Percentiles rank a stretch among this genome's conserved stretches.
Conservation (phyloP, 2,797 vertebrate species). For the Intellagama lesueurii region DNA sequence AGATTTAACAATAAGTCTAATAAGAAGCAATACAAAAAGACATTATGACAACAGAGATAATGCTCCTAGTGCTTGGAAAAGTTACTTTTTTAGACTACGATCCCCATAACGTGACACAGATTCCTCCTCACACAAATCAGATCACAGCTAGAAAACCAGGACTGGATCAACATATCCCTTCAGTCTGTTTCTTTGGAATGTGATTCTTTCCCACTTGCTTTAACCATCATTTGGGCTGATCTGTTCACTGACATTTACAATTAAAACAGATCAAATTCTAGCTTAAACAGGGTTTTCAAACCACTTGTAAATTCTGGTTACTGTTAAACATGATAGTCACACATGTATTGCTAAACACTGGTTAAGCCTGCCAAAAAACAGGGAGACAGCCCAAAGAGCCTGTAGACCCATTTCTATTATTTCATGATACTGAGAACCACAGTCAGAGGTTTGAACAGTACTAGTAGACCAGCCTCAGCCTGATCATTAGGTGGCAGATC, state of each 20-base stretch:
- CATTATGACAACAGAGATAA: neutral
- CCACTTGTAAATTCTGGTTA: neutral
- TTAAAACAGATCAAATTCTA: neutral
- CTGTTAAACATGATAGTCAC: neutral
- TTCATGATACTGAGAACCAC: neutral
- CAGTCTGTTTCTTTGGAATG: neutral
- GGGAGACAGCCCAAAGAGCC: neutral
- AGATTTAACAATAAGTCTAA: neutral
- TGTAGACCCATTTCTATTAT: neutral
- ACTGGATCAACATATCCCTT: neutral
- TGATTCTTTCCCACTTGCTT: neutral
- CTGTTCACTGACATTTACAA: neutral
- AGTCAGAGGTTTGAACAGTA: neutral
- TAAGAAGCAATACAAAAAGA: neutral
- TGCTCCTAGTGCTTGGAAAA: neutral
- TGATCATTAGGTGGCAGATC: neutral
- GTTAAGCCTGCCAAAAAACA: neutral
- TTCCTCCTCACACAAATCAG: too few relatives aligned
- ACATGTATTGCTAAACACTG: neutral
- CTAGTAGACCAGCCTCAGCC: neutral
- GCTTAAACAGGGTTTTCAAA: neutral
- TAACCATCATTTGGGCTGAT: neutral
- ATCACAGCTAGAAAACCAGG: neutral
- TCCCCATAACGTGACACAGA: too few relatives aligned
- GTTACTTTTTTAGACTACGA: neutral